Base-by-base conservation (phyloP, 2,888 invertebrate genomes). In the Caenorhabditis sp. region DNA sequence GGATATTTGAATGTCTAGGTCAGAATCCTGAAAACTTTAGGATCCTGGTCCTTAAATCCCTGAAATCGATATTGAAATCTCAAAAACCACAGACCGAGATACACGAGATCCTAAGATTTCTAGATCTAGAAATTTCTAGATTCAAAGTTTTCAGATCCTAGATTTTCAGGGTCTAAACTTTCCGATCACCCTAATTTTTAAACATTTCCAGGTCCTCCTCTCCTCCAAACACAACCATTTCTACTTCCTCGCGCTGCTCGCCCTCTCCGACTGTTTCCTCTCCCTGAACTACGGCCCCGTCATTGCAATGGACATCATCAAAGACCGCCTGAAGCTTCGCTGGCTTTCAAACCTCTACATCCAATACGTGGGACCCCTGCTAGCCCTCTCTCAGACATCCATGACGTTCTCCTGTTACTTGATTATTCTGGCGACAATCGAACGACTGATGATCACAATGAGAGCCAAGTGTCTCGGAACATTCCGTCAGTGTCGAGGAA, bases 281-380 rank as follows among this genome's bases (percentile, higher is more conserved):
- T 90, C 90, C n/a, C 80, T 90, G 14, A 91, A 91, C 85, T 91
- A 91, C 69, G 90, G 90, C 0, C 91, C 91, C 12, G 91, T 91
- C 16, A 90, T 91, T 12, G 90, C 91, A n/a, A 90, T 90, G 90
- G 90, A 91, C 38, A 87, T 91, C 4, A 89, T 90, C 54, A 89
- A 90, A 66, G 89, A 90, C 58, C 80, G 89, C 19, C 38, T 90
- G n/a, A 85, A 88, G 72, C 87, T 87, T 12, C 59, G 90, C 14
- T 90, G 90, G 90, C 85, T 91, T 56, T 86, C 86, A 16, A 82
- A 84, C 28, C 72, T 88, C 28, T 91, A 89, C 80, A 89, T 89
- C 84, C 64, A 64, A 24, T 91, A 91, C 74, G 88, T 91, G 24
- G 89, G 90, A 1, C 88, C 90, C 1, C 75, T 91, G 5, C 77